Percentiles rank a stretch among this genome's conserved stretches.
Evolutionary conservation across 2,888 invertebrate species (phyloP).

Genomic region (Phaonia tiefii): DNA sequence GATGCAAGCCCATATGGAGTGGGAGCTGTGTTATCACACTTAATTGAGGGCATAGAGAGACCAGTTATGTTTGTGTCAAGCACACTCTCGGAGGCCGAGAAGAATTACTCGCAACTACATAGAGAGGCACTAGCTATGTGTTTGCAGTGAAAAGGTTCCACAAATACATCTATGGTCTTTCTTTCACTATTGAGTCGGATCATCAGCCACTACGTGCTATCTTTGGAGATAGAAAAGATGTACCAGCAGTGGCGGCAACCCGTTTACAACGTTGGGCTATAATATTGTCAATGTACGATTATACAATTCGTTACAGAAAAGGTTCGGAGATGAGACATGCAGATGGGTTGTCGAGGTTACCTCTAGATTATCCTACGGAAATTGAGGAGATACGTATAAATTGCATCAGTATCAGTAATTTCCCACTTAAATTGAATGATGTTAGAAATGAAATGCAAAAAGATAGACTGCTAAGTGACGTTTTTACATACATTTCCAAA

Average conservation of each 20-base stretch:
- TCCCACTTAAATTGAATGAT: constrained; percentile 26
- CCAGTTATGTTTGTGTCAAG: constrained; percentile 53
- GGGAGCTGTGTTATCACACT: constrained; percentile 49
- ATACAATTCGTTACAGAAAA: constrained; percentile 28
- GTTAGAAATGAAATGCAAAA: constrained; percentile 28
- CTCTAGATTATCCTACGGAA: constrained; percentile 26
- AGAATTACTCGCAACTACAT: constrained; percentile 48
- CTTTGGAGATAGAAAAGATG: constrained; percentile 41
- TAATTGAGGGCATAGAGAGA: constrained; percentile 48
- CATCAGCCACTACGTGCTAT: constrained; percentile 37
- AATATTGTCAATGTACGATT: constrained; percentile 15
- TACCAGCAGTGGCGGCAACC: constrained; percentile 32
- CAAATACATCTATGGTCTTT: constrained; percentile 30
- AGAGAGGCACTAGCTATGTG: constrained; percentile 48
- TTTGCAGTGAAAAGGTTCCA: constrained; percentile 48
- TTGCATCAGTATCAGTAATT: not conserved
- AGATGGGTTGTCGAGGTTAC: constrained; percentile 45
- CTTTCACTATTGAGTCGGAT: constrained; percentile 29
- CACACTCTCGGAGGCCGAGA: constrained; percentile 24
- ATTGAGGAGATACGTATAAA: constrained; percentile 38
- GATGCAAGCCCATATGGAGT: constrained; percentile 59
- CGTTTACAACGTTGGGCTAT: constrained; percentile 21
- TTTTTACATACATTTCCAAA: not conserved
- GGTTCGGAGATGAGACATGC: constrained; percentile 43
- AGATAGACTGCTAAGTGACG: constrained; percentile 6